Evolutionary conservation across 2,888 invertebrate genomes (phyloP).

Genomic region (Orthonevra nobilis): DNA sequence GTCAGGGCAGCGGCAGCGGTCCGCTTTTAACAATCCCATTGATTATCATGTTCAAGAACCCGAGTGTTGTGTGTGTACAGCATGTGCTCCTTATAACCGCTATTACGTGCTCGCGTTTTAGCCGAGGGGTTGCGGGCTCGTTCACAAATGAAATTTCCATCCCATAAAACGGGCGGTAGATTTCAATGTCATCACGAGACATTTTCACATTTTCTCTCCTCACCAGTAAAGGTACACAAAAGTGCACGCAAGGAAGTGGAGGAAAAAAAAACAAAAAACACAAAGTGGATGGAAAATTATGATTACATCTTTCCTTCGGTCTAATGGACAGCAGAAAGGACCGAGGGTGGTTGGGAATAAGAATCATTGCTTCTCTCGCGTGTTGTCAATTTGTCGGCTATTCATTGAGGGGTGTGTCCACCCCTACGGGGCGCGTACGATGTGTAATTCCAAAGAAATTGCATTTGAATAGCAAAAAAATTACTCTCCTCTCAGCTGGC

Average conservation of each 20-base stretch:
- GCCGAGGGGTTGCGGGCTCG: constrained; percentile 33
- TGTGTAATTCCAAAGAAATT: constrained; percentile 52
- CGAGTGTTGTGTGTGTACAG: neutral
- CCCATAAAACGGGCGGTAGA: constrained; percentile 25
- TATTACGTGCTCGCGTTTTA: constrained; percentile 36
- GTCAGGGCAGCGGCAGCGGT: no score
- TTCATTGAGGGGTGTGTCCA: constrained; percentile 34
- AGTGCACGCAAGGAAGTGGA: constrained; percentile 41
- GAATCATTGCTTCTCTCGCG: constrained; percentile 58
- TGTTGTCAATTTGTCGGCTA: constrained; percentile 67
- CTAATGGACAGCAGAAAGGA: neutral
- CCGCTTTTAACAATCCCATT: constrained; percentile 31
- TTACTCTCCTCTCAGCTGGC: constrained; percentile 7
- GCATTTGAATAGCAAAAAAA: constrained; percentile 66
- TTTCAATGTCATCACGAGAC: constrained; percentile 62
- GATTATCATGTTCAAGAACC: constrained; percentile 35
- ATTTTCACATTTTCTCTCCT: constrained; percentile 17
- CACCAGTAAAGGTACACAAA: constrained; percentile 14
- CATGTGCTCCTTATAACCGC: constrained; percentile 47
- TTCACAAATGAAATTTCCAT: constrained; percentile 27
- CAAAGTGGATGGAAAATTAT: constrained; percentile 46
- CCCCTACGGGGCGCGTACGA: neutral
- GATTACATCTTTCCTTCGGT: constrained; percentile 32
- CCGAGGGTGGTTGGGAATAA: neutral
- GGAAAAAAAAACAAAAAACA: constrained; percentile 43